Percentiles rank a stretch among this genome's conserved stretches.
Evolutionary conservation across 2,797 vertebrate species (phyloP).

Genomic region (Scyliorhinus canicula): DNA sequence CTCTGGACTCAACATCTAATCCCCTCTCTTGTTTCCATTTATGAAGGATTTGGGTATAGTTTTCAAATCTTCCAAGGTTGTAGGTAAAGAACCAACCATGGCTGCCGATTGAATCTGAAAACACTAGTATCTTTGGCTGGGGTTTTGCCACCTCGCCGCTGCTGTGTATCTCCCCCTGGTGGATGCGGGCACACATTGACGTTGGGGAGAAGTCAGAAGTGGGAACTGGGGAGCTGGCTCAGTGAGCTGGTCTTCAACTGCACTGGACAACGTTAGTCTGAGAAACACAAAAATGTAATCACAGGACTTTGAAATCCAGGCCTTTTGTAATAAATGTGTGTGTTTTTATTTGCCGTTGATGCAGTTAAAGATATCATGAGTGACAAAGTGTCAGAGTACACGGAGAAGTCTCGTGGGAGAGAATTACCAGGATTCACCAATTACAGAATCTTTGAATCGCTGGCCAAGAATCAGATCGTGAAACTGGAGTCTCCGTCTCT

Average conservation of each 20-base stretch:
- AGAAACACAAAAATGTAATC: not conserved
- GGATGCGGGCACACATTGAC: not conserved
- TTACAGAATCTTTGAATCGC: slow-evolving; percentile 31
- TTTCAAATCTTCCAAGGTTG: not conserved
- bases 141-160: too few relatives aligned
- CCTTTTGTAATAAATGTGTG: not conserved
- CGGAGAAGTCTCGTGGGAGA: slow-evolving; percentile 11
- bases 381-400: not conserved
- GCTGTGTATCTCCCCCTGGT: too few relatives aligned
- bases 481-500: not conserved
- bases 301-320: not conserved
- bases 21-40: not conserved
- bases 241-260: not conserved
- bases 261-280: not conserved
- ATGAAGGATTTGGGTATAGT: not conserved
- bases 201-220: not conserved
- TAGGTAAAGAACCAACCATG: not conserved
- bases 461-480: slow-evolving; percentile 21
- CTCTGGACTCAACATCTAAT: not conserved
- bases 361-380: not conserved
- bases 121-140: not conserved
- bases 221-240: not conserved
- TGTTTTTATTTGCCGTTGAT: not conserved
- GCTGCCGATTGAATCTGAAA: not conserved
- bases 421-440: slow-evolving; percentile 32